Evolutionary conservation across 2,113 vertebrate genomes (phyloP).

Genomic region (Diadophis punctatus): DNA sequence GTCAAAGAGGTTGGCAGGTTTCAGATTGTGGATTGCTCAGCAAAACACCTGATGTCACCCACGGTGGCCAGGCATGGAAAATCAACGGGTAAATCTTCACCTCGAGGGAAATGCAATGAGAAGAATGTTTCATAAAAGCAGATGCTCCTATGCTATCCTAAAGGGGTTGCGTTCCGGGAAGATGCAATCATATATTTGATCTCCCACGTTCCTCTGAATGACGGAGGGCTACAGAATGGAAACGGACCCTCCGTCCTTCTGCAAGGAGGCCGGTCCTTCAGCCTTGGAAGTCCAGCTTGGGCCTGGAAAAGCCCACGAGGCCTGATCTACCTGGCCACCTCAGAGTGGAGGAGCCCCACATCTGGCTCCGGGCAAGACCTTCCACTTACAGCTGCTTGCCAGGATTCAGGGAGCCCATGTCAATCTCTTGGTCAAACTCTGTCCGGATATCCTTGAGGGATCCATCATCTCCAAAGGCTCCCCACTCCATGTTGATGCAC

Average conservation of each 20-base stretch:
- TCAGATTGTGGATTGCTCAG: neutral
- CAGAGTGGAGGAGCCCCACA: neutral
- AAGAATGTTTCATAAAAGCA: neutral
- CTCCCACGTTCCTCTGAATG: neutral
- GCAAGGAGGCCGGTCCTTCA: neutral
- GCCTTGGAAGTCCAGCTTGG: neutral
- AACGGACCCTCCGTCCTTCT: neutral
- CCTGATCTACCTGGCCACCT: neutral
- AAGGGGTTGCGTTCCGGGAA: neutral
- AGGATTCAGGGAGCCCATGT: slow-evolving; percentile 91
- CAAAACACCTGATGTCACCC: neutral
- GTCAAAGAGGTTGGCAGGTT: neutral
- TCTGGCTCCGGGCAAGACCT: neutral
- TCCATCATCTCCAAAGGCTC: slow-evolving; percentile 90
- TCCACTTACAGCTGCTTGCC: slow-evolving; percentile 91
- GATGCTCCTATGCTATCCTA: neutral
- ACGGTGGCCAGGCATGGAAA: neutral
- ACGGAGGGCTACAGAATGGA: neutral
- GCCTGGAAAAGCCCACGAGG: neutral
- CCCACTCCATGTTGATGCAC: slow-evolving; percentile 98
- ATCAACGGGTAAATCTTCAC: neutral
- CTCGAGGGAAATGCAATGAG: neutral
- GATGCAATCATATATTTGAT: neutral
- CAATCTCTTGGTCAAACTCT: slow-evolving; percentile 87
- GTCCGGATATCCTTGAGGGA: slow-evolving; percentile 84